Evolutionary conservation across 1,140 invertebrate species (phyloP), one percentile per base, ranked within the genome.

Genomic region (Drosophila rhopaloa): DNA sequence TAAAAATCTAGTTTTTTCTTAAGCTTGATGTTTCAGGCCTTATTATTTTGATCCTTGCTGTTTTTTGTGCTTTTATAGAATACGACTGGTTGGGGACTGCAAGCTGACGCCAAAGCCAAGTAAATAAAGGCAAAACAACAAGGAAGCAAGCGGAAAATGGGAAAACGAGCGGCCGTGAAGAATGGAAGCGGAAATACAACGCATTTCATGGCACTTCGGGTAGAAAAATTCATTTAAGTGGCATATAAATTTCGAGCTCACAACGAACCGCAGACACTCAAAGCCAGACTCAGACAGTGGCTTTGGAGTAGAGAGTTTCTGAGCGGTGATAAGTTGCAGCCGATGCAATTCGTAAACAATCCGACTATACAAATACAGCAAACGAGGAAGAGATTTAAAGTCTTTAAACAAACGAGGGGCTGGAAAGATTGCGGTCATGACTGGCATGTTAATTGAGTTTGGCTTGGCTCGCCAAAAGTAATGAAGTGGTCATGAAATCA

Each of bases 141-240:
- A 19, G 14, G 3, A 37, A 46, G 5, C 47, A 46, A 48, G 61
- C 54, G 5, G 44, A 16, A 16, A 27, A 47, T 8, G 24, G 7
- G 14, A 54, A 35, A 55, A 53, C 43, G 55, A 57, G 61, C 38
- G 46, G 37, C 59, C 37, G 47, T 41, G 35, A 60, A 43, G 59
- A 59, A 65, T 50, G 59, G 11, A 35, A 44, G 13, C 57, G 53
- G 53, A 78, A 85, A 78, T 51, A 29, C 58, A 75, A 50, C 57
- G 53, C 74, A 85, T 74, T 84, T 85, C 63, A 58, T 46, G 68
- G 67, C 74, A 61, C 41, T 68, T 9, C 53, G 65, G 58, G 53
- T 58, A 54, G 55, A 81, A 82, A 77, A 81, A 75, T 61, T 63
- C 58, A 75, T 77, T 81, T 86, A 85, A 78, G 74, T 79, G 79